phyloP scores from a whole-genome alignment of 2,113 vertebrate genomes.

The Ginglymostoma cirratum region DNA sequence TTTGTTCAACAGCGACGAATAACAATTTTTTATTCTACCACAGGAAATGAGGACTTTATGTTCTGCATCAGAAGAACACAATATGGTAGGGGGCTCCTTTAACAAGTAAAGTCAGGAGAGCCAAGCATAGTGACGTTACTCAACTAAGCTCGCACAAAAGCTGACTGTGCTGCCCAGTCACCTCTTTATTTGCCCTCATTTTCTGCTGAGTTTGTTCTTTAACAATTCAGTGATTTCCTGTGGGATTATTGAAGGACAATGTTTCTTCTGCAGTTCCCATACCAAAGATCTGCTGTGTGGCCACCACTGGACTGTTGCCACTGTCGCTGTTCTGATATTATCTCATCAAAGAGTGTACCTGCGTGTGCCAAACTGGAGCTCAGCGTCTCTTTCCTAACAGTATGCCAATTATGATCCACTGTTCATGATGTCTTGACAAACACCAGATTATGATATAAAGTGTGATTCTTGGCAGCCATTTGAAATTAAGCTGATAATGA shows the following conservation, averaged over 20 bases:
- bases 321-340: background rate
- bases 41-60: conserved; percentile 22
- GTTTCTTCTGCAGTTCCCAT: background rate
- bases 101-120: background rate
- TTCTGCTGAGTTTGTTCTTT: background rate
- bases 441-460: background rate
- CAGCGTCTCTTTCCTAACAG: background rate
- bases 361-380: background rate
- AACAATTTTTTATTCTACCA: conserved; percentile 28
- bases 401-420: background rate
- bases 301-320: conserved; percentile 13
- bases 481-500: background rate
- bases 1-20: conserved; percentile 11
- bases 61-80: background rate
- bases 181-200: background rate
- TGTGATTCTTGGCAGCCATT: background rate
- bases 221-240: conserved; percentile 13
- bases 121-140: background rate
- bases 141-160: background rate
- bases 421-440: background rate
- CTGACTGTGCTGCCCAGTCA: background rate
- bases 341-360: background rate
- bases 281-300: background rate
- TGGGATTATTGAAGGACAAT: conserved; percentile 8
- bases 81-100: background rate